Conservation (phyloP, 2,113 vertebrate species). For the Polypterus bichir region DNA sequence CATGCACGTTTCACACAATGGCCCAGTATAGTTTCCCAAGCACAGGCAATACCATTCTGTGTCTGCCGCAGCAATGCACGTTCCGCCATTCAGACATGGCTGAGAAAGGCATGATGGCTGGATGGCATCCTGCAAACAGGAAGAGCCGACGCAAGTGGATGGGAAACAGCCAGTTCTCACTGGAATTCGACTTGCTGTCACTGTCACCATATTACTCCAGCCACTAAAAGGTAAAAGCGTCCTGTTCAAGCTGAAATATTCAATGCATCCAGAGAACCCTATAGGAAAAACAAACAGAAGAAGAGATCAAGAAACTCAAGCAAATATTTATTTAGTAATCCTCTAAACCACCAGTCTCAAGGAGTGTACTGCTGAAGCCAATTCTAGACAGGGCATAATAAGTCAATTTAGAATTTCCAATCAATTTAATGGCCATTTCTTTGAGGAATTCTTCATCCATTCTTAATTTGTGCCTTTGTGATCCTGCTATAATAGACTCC, state of each 20-base stretch:
- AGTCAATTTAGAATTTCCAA: too few relatives aligned
- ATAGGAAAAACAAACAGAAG: conserved; percentile 7
- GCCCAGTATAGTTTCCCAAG: conserved; percentile 28
- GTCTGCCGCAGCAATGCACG: conserved; percentile 9
- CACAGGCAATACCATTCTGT: conserved; percentile 37
- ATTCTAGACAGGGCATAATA: too few relatives aligned
- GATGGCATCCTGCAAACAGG: conserved; percentile 24
- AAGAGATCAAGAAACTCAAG: background rate
- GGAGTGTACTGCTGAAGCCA: too few relatives aligned
- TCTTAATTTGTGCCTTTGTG: too few relatives aligned
- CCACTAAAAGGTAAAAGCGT: conserved; percentile 34
- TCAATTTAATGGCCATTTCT: too few relatives aligned
- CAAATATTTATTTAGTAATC: too few relatives aligned
- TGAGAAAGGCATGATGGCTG: conserved; percentile 24
- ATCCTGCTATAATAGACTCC: too few relatives aligned
- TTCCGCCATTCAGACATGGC: conserved; percentile 24
- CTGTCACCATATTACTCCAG: conserved; percentile 32
- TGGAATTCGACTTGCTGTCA: conserved; percentile 28
- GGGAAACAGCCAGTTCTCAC: conserved; percentile 34
- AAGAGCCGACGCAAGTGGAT: conserved; percentile 27
- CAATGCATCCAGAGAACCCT: conserved; percentile 52
- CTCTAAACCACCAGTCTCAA: too few relatives aligned
- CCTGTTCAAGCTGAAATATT: conserved; percentile 36
- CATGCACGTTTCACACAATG: conserved; percentile 35
- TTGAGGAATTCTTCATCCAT: too few relatives aligned